Evolutionary conservation across 2,797 vertebrate genomes (phyloP).

Genomic region (Platalea minor): DNA sequence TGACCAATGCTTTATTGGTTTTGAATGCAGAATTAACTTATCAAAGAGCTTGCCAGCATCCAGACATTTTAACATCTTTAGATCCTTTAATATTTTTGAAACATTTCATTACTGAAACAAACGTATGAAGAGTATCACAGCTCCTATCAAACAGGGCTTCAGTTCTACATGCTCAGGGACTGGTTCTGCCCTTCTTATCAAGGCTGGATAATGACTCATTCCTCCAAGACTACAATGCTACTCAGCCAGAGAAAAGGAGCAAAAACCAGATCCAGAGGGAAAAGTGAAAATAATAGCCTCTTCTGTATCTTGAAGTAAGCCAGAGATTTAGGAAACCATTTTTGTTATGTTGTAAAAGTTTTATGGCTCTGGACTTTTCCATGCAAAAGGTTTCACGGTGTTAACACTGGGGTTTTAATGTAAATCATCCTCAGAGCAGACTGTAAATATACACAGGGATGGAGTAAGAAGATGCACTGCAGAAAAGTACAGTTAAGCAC

Average conservation of each 20-base stretch:
- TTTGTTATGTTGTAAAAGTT: neutral
- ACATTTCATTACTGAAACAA: neutral
- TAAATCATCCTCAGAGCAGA: neutral
- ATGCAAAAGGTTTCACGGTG: neutral
- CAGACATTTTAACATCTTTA: conserved; percentile 3
- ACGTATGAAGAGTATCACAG: neutral
- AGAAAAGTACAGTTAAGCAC: neutral
- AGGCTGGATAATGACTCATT: neutral
- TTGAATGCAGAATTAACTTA: conserved; percentile 59
- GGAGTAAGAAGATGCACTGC: neutral
- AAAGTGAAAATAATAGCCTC: neutral
- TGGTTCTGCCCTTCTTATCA: neutral
- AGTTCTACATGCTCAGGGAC: neutral
- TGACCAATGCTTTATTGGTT: conserved; percentile 41
- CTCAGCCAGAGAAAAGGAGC: neutral
- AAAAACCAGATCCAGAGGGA: neutral
- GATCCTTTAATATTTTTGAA: conserved; percentile 10
- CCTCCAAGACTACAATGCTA: neutral
- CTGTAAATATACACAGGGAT: neutral
- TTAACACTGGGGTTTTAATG: neutral
- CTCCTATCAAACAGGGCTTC: neutral
- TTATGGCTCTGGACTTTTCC: neutral
- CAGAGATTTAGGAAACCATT: conserved; percentile 1
- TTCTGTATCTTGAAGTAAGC: neutral
- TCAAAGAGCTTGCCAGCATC: neutral